phyloP scores from a whole-genome alignment of 2,113 vertebrate genomes.

The Pseudorhombus dupliciocellatus region DNA sequence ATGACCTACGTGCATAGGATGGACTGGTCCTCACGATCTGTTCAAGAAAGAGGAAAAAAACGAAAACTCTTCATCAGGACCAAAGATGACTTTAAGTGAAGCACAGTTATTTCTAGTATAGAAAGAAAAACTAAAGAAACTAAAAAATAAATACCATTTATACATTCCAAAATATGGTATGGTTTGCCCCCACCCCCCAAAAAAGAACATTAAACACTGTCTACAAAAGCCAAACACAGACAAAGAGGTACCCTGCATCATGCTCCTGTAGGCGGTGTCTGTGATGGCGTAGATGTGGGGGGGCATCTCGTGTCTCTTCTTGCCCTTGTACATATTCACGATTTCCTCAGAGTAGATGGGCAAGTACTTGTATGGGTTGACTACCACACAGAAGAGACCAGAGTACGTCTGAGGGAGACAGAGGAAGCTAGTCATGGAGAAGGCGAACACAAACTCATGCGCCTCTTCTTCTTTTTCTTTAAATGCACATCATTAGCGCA shows the following conservation, averaged over 20 bases:
- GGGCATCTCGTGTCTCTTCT: conserved; percentile 92
- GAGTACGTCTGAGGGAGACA: conserved; percentile 86
- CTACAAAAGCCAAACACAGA: background rate
- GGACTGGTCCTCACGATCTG: conserved; percentile 83
- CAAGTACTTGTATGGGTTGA: conserved; percentile 91
- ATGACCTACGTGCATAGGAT: conserved; percentile 82
- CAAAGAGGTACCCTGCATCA: conserved; percentile 86
- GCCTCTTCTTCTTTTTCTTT: background rate
- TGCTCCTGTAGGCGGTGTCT: conserved; percentile 90
- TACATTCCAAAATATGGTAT: too few species aligned
- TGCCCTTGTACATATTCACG: conserved; percentile 92
- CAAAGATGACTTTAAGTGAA: background rate
- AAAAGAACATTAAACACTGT: too few species aligned
- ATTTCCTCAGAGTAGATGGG: conserved; percentile 92
- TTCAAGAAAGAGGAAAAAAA: conserved; percentile 13
- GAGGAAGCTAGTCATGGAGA: background rate
- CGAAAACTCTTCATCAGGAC: background rate
- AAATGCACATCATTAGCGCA: background rate
- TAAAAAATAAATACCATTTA: too few species aligned
- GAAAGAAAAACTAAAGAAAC: too few species aligned
- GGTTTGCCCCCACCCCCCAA: too few species aligned
- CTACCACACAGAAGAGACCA: conserved; percentile 91
- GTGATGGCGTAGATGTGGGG: conserved; percentile 93
- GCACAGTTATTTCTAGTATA: background rate
- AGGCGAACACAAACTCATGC: background rate